Evolutionary conservation across 1,140 invertebrate species (phyloP), one percentile per base, ranked within the genome.

Genomic region (Aricia agestis): DNA sequence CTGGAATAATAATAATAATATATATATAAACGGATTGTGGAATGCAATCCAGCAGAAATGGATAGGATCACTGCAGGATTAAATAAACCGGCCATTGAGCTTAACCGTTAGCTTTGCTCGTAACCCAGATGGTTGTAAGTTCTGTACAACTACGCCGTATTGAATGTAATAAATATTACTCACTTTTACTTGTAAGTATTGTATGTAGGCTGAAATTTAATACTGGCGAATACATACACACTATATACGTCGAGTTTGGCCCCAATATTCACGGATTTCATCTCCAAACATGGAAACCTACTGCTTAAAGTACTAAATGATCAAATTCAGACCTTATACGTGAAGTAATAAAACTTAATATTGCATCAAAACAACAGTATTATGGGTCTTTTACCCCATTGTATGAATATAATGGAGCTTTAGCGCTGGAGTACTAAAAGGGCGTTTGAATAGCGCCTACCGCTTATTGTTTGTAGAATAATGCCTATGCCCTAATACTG

Each of bases 211-310:
- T 19, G 18, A 19, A 63, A 63, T 19, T 59, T 59, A 25, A 18
- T 18, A 63, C 59, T 9, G 18, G 10, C 59, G 6, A 59, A 19
- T 19, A 63, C 17, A 25, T 19, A 63, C 59, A 7, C 6, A 59
- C n/a, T 59, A 59, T 59, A 18, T 19, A 25, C 2, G 59, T 63
- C 18, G 18, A 63, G 59, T 25, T 63, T 63, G 59, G 1, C 59
- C 59, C 59, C 59, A 63, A 63, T 59, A 59, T 17, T 18, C 19
- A 9, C 18, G 59, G 59, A 19, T 63, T 63, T 63, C 59, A 63
- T 63, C 59, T 63, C 59, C 59, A 63, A 63, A 63, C 59, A 63
- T 63, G 59, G 59, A 18, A 63, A 25, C 59, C 59, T 63, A 63
- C 59, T 11, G 10, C 18, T 0, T 10, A 63, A 63, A 11, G 3